Evolutionary conservation across 2,888 invertebrate species (phyloP).

Genomic region (Alentia gelatinosa): DNA sequence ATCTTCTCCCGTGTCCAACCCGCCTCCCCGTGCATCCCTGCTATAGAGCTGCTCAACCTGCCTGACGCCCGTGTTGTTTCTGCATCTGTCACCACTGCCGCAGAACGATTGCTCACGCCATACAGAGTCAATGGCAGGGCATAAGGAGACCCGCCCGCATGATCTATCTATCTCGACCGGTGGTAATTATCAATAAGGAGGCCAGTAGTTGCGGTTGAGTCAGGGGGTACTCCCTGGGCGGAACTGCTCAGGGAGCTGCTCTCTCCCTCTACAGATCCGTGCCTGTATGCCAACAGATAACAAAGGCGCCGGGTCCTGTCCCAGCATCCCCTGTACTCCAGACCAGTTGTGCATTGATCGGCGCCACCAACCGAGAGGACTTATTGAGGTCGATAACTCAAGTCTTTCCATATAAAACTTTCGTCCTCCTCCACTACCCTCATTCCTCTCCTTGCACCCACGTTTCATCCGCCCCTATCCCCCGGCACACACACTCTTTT

Average conservation of each 20-base stretch:
- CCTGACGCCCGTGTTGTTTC: background rate
- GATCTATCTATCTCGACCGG: background rate
- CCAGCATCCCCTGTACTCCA: no score
- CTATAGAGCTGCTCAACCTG: background rate
- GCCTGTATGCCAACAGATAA: background rate
- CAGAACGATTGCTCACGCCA: background rate
- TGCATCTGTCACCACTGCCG: background rate
- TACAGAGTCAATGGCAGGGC: no score
- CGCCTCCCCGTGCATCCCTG: background rate
- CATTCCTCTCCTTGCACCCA: background rate
- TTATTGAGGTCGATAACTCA: constrained; percentile 35
- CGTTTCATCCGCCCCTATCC: background rate
- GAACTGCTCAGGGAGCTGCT: background rate
- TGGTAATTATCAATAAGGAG: constrained; percentile 1
- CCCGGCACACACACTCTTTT: no score
- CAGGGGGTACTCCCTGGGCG: background rate
- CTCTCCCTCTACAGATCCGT: background rate
- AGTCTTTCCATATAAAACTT: background rate
- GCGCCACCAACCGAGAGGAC: background rate
- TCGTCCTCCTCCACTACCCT: background rate
- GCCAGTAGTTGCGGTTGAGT: no score
- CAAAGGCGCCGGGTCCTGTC: background rate
- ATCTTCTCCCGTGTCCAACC: background rate
- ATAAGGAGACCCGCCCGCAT: background rate
- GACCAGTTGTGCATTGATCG: background rate